A percentile compares a stretch with the other conserved stretches of the same genome.
Evolutionary conservation across 1,140 invertebrate genomes (phyloP).

Genomic region (Bicyclus anynana): DNA sequence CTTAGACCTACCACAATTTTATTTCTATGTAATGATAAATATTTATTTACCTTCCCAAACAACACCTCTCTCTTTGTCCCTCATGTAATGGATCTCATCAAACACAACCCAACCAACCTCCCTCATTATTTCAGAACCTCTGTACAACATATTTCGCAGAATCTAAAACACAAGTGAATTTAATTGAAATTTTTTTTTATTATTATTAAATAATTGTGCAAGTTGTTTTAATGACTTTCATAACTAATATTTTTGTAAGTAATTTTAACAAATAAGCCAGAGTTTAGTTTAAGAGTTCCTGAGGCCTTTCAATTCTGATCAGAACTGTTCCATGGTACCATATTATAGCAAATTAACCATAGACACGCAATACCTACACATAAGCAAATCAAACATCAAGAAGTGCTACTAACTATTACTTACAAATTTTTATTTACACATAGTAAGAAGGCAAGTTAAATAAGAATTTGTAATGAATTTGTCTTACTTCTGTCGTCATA

Average conservation of each 20-base stretch:
- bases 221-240: too few species aligned
- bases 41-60: conserved; percentile 88
- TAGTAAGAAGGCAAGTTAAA: not conserved
- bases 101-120: conserved; percentile 99
- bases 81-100: conserved; percentile 99
- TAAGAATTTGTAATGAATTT: too few species aligned
- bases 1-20: too few species aligned
- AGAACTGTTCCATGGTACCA: too few species aligned
- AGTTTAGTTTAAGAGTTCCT: too few species aligned
- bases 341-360: too few species aligned
- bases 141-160: conserved; percentile 98
- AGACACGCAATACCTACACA: too few species aligned
- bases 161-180: conserved; percentile 88
- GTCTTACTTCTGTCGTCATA: conserved; percentile 98
- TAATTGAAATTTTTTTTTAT: too few species aligned
- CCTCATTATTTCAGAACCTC: conserved; percentile 98
- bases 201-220: too few species aligned
- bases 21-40: conserved; percentile 3
- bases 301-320: too few species aligned
- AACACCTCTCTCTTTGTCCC: conserved; percentile 98
- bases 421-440: conserved; percentile 1
- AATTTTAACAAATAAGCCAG: too few species aligned
- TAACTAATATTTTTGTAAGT: too few species aligned
- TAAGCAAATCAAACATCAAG: conserved; percentile 16
- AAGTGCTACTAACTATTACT: conserved; percentile 1